Conservation (phyloP, 2,113 vertebrate species). For the Lophotis ruficrista region DNA sequence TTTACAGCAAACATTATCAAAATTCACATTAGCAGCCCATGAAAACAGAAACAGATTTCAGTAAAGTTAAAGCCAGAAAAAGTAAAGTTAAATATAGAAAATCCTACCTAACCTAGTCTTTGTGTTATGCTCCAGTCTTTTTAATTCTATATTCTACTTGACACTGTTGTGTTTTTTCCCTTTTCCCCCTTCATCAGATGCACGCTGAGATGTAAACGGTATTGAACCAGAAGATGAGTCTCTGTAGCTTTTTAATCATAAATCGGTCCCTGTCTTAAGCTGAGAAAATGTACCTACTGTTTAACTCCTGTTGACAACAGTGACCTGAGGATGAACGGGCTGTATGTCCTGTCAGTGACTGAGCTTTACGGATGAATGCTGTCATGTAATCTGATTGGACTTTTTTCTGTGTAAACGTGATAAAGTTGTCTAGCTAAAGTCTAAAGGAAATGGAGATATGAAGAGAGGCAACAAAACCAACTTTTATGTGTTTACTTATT, state of each 20-base stretch:
- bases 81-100: background rate
- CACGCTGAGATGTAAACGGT: background rate
- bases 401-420: background rate
- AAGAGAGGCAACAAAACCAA: background rate
- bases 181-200: background rate
- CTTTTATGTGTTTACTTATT: background rate
- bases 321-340: background rate
- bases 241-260: background rate
- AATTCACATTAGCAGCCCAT: background rate
- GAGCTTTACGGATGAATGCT: background rate
- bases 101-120: background rate
- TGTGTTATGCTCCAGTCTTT: background rate
- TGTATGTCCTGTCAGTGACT: rapidly evolving
- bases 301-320: background rate
- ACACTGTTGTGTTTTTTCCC: background rate
- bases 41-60: background rate
- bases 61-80: background rate
- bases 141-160: background rate
- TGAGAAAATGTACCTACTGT: rapidly evolving
- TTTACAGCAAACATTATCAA: background rate
- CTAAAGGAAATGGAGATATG: background rate
- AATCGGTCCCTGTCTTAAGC: background rate
- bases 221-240: background rate
- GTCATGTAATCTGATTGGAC: background rate
- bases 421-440: background rate